Evolutionary conservation across 2,113 vertebrate species (phyloP).

Genomic region (rat (Rattus norvegicus)): DNA sequence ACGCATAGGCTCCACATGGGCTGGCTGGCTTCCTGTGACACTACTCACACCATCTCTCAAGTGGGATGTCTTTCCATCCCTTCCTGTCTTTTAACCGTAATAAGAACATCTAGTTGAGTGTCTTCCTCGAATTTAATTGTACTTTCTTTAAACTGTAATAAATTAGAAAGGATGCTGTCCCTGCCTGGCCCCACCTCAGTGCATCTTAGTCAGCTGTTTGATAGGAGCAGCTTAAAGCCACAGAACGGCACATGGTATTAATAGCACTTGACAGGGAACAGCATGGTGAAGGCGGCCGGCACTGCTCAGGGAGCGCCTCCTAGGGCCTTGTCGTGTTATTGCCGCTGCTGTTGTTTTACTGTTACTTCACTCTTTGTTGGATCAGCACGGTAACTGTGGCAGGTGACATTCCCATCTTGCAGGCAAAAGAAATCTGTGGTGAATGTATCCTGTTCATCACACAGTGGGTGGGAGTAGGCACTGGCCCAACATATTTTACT

Average conservation of each 20-base stretch:
- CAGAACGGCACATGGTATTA: neutral
- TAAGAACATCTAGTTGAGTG: neutral
- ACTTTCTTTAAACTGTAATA: neutral
- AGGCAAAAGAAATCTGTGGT: neutral
- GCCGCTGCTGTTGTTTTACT: neutral
- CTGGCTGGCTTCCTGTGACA: neutral
- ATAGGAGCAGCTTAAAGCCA: neutral
- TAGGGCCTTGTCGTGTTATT: accelerated
- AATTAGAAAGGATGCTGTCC: constrained; percentile 3
- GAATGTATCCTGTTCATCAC: neutral
- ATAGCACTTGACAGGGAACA: neutral
- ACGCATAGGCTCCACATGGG: no score
- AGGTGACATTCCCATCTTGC: neutral
- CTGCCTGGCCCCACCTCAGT: neutral
- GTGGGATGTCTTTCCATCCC: neutral
- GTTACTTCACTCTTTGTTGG: neutral
- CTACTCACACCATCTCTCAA: neutral
- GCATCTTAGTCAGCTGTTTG: neutral
- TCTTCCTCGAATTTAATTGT: neutral
- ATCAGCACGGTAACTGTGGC: neutral
- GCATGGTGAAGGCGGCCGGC: no score
- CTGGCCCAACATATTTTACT: neutral
- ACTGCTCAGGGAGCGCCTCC: accelerated
- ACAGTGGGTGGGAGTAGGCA: no score
- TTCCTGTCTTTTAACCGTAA: neutral